Evolutionary conservation across 2,113 vertebrate species (phyloP).

Genomic region (Orthonyx spaldingii): DNA sequence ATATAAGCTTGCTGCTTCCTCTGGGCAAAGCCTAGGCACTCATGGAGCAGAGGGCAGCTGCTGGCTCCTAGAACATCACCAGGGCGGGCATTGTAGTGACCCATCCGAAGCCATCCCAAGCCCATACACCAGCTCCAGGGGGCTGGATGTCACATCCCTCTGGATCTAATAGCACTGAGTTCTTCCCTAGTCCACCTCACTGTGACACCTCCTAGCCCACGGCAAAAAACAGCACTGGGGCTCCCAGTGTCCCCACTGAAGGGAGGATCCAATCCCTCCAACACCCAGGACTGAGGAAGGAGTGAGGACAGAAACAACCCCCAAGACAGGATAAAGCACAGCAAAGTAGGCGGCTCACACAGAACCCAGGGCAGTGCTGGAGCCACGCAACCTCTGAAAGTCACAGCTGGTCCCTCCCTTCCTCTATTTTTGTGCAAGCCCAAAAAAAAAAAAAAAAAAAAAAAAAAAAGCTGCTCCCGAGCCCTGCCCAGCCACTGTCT

Average conservation of each 20-base stretch:
- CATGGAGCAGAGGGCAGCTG: not conserved
- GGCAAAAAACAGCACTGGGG: not conserved
- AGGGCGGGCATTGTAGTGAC: rapidly evolving
- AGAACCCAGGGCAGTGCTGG: not conserved
- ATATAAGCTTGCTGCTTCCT: not conserved
- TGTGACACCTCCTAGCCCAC: rapidly evolving
- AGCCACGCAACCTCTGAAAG: conserved; percentile 8
- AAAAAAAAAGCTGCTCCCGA: not conserved
- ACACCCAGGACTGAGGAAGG: not conserved
- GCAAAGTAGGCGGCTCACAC: not conserved
- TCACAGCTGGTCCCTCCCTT: conserved; percentile 49
- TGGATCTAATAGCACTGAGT: not conserved
- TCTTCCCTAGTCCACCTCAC: not conserved
- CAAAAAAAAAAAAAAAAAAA: no score
- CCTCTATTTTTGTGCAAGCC: conserved; percentile 49
- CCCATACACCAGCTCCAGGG: not conserved
- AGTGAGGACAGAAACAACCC: not conserved
- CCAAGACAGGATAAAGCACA: not conserved
- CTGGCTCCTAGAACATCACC: not conserved
- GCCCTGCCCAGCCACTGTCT: not conserved
- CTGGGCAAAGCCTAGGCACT: not conserved
- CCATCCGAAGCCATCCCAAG: not conserved
- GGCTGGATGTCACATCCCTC: not conserved
- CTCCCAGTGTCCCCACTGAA: not conserved
- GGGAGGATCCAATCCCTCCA: not conserved